Percentiles rank a stretch among this genome's conserved stretches.
Conservation (phyloP, 2,888 invertebrate species). For the Archaeoteleia sp. region DNA sequence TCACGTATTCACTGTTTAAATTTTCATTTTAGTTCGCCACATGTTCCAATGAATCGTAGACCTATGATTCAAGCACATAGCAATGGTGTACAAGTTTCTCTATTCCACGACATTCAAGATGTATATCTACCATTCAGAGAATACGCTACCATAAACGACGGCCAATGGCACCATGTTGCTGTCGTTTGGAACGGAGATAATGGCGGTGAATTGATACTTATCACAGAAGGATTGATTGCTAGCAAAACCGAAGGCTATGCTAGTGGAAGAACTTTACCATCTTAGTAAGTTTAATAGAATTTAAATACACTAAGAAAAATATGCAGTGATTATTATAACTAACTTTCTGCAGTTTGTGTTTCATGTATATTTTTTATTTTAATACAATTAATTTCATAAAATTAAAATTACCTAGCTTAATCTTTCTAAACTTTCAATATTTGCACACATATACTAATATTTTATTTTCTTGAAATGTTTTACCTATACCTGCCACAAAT, state of each 20-base stretch:
- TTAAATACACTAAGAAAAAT: too few relatives aligned
- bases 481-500: too few relatives aligned
- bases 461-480: too few relatives aligned
- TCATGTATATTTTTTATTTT: too few relatives aligned
- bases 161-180: constrained; percentile 97
- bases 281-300: constrained; percentile 81
- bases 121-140: constrained; percentile 93
- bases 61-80: constrained; percentile 94
- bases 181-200: constrained; percentile 94
- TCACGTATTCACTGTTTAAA: constrained; percentile 96
- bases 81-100: constrained; percentile 92
- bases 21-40: constrained; percentile 84
- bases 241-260: constrained; percentile 94
- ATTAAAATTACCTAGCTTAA: too few relatives aligned
- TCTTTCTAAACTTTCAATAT: too few relatives aligned
- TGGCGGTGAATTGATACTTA: constrained; percentile 89
- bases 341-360: too few relatives aligned
- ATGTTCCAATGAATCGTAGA: constrained; percentile 85
- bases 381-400: too few relatives aligned
- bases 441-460: too few relatives aligned
- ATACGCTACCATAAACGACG: constrained; percentile 95
- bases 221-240: constrained; percentile 96
- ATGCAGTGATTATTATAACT: too few relatives aligned
- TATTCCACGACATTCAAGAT: constrained; percentile 91
- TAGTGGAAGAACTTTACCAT: constrained; percentile 86